A percentile compares a stretch with the other conserved stretches of the same genome.
Evolutionary conservation across 2,797 vertebrate species (phyloP).

Genomic region (Molossus molossus): DNA sequence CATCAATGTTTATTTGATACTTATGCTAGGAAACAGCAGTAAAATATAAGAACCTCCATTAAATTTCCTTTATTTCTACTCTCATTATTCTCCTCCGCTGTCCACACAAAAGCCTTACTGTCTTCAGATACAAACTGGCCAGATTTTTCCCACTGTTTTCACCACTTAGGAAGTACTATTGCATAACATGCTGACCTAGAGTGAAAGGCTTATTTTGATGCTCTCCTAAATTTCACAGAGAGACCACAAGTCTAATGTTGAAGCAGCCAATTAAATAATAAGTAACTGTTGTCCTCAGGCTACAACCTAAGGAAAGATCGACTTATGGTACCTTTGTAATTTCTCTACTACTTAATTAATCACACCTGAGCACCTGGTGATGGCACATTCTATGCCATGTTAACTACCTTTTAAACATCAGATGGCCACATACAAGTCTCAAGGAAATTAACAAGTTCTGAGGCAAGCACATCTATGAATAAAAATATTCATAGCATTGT

Average conservation of each 20-base stretch:
- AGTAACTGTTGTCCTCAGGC: not conserved
- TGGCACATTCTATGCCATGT: not conserved
- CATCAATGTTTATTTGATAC: slow-evolving; percentile 98
- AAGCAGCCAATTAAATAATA: slow-evolving; percentile 2
- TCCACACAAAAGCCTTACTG: not conserved
- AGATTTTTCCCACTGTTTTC: not conserved
- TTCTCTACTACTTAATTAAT: not conserved
- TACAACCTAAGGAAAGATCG: not conserved
- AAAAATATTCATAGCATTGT: not conserved
- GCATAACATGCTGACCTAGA: not conserved
- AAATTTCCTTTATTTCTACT: not conserved
- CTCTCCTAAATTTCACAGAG: not conserved
- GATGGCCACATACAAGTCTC: not conserved
- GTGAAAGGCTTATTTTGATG: not conserved
- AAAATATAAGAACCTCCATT: not conserved
- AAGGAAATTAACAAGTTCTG: slow-evolving; percentile 38
- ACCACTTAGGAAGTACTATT: not conserved
- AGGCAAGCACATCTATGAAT: not conserved
- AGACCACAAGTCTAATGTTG: not conserved
- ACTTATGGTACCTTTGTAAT: not conserved
- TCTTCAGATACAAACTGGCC: not conserved
- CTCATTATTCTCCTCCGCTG: not conserved
- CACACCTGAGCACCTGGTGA: not conserved
- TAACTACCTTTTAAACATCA: slow-evolving; percentile 12
- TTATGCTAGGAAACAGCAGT: slow-evolving; percentile 93